Evolutionary conservation across 2,113 vertebrate genomes (phyloP), one percentile per base, ranked within the genome.

Genomic region (Romanogobio albipinnatus): DNA sequence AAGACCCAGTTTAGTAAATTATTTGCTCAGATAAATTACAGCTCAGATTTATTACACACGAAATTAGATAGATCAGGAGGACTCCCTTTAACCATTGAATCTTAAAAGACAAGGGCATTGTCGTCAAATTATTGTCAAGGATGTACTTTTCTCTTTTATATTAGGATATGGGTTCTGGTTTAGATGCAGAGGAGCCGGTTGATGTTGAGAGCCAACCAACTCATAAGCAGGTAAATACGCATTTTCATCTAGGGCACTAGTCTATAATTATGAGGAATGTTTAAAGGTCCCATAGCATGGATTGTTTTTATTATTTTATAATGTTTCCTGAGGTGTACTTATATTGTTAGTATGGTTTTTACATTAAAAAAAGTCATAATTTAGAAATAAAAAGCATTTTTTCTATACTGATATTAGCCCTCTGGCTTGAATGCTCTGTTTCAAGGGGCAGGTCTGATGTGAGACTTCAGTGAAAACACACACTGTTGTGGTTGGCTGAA

Each of bases 121-220:
- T n/a, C 10, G 45, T 45, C 4, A 45, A 71, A 71, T 45, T 24
- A 24, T 43, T 47, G 39, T 47, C 19, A 19, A 47, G 7, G 15
- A 45, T n/a, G 39, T n/a, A 47, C 39, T 79, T 79, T 58, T 59
- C 36, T 45, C 22, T 79, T 79, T 79, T 62, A 17, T 26, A 17
- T 13, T 36, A 62, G 58, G 58, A 47, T 64, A 79, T 9, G 43
- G n/a, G 36, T 47, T 62, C 77, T 47, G 58, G n/a, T 47, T 79
- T 45, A 79, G 22, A 17, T 62, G 9, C 56, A 61, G 49, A 76
- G 2, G 33, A 24, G 22, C 36, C 4, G 1, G 36, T 10, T 26
- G 39, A 79, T 73, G 68, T n/a, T 45, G 36, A 43, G 39, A 45
- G 39, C 22, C 76, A 15, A 61, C 22, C 22, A 79, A 24, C 1